Base-by-base conservation (phyloP, 1,140 invertebrate species). In the Leptopilina clavipes region DNA sequence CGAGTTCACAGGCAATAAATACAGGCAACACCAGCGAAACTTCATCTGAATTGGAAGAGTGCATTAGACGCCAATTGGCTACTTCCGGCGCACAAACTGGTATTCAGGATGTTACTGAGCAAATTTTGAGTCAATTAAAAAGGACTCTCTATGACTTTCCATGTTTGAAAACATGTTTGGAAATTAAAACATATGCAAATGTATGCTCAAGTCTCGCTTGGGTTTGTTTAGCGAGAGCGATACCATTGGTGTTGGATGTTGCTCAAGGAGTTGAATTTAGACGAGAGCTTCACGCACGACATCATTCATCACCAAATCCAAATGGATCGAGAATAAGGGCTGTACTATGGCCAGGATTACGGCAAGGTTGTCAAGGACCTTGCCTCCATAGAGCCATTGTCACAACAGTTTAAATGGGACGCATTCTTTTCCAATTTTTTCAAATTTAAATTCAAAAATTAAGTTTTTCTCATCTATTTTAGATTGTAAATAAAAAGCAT, bases 141-240 rank as follows among this genome's bases (percentile, higher is more conserved):
- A 84, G 84, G 31, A 95, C 94, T 1, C 87, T 95, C 17, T 95
- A 94, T 83, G 95, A 95, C 86, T 96, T 95, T 85, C 95, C 95
- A 5, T 93, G 93, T 83, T 89, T 96, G 10, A 93, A 93, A 83
- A 85, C 87, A 11, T 71, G 75, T 79, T 70, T 19, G 18, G 93
- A 92, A 56, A 89, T 95, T 11, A 86, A 92, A 56, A 91, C 91
- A 52, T 96, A 95, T 83, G 92, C 94, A 6, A 84, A 91, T 56
- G 92, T 93, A 37, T 94, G 94, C 81, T 93, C 95, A 17, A 89
- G 91, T 44, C 82, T 95, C 9, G 93, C 94, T 0, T 95, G 94
- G 95, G 92, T 91, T 92, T 83, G 90, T 85, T 65, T 93, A 91
- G 86, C 93, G 89, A 89, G 92, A 86, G 81, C 86, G 12, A 84